Percentiles rank a stretch among this genome's conserved stretches.
phyloP scores from a whole-genome alignment of 1,140 invertebrate genomes.

The Dolichoris vasculosae region DNA sequence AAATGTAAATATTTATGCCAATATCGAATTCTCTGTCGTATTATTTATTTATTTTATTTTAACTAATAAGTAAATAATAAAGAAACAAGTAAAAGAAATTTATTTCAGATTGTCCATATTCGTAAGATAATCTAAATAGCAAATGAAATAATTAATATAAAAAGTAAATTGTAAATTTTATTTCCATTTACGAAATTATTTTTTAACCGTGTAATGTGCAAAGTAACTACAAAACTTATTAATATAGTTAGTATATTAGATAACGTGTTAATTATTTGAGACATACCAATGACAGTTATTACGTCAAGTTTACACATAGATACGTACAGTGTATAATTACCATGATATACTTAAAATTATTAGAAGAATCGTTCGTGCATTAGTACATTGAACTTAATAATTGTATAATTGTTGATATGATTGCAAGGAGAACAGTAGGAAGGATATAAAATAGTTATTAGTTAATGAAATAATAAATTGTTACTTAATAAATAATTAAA shows the following conservation, averaged over 20 bases:
- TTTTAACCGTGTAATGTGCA: background rate
- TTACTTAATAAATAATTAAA: too few species aligned
- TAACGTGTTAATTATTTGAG: background rate
- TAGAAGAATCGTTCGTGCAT: background rate
- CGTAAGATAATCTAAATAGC: too few species aligned
- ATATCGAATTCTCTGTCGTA: background rate
- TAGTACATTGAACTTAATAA: too few species aligned
- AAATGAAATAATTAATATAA: too few species aligned
- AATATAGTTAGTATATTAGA: background rate
- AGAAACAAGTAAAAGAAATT: too few species aligned
- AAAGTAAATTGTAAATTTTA: background rate
- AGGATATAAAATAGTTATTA: background rate
- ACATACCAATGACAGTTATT: background rate
- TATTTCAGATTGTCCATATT: too few species aligned
- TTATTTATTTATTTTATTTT: too few species aligned
- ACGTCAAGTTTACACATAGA: background rate
- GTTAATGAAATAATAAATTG: background rate
- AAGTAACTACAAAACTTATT: background rate
- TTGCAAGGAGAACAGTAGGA: too few species aligned
- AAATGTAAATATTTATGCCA: background rate
- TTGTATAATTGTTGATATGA: too few species aligned
- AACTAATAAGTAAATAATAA: too few species aligned
- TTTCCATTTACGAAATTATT: background rate
- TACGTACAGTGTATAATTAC: background rate
- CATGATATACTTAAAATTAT: background rate